Percentiles rank a stretch among this genome's conserved stretches.
These are phyloP conservation scores for Talpa occidentalis DNA, from an alignment of 2,113 vertebrate species.

Conservation along the genomic window DNA sequence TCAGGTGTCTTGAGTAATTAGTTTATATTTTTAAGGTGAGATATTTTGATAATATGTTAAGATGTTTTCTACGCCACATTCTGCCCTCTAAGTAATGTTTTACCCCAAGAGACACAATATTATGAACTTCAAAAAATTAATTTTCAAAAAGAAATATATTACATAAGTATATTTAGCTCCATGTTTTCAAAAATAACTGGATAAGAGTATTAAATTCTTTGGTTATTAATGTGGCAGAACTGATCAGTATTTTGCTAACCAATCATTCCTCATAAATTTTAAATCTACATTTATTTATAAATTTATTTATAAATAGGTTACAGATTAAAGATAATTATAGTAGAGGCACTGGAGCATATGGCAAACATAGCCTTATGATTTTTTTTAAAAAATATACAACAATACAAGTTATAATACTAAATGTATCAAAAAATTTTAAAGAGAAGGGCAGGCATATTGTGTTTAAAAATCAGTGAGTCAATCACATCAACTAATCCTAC, in stretches of 20 bases:
- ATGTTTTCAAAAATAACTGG: constrained; percentile 48
- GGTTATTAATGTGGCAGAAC: not conserved
- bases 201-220: constrained; percentile 37
- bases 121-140: not conserved
- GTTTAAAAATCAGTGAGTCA: constrained; percentile 49
- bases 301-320: constrained; percentile 29
- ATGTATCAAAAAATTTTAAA: constrained; percentile 38
- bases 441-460: not conserved
- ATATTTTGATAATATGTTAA: constrained; percentile 42
- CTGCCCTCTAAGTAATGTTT: not conserved
- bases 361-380: not conserved
- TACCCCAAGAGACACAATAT: not conserved
- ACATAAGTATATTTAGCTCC: not conserved
- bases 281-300: constrained; percentile 25
- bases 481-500: constrained; percentile 55
- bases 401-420: constrained; percentile 25
- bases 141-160: constrained; percentile 39
- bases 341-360: not conserved
- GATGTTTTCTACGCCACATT: not conserved
- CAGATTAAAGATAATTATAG: not conserved
- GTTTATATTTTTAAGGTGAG: constrained; percentile 33
- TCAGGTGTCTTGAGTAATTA: constrained; percentile 16
- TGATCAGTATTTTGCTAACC: not conserved
- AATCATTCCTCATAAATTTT: not conserved
- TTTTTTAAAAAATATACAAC: not conserved